Percentiles rank a stretch among this genome's conserved stretches.
Conservation (phyloP, 2,113 vertebrate species). For the Myrmecobius fasciatus region DNA sequence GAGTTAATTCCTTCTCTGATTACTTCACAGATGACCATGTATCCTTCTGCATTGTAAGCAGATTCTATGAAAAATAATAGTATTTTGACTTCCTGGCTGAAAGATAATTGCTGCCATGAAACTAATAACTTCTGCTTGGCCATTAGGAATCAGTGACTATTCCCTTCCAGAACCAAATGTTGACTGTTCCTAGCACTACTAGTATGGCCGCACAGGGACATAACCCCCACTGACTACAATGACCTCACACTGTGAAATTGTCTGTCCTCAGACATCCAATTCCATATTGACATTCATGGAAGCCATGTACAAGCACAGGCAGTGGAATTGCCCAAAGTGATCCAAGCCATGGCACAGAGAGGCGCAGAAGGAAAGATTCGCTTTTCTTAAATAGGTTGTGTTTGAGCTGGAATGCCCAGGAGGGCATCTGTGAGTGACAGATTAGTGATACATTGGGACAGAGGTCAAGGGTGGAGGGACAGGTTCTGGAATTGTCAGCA, state of each 20-base stretch:
- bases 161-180: neutral
- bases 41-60: neutral
- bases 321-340: conserved; percentile 68
- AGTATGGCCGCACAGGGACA: neutral
- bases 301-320: conserved; percentile 56
- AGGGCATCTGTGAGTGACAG: conserved; percentile 74
- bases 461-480: conserved; percentile 76
- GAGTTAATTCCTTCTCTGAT: neutral
- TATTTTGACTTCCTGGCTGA: neutral
- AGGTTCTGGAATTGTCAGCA: conserved; percentile 74
- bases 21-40: neutral
- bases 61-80: neutral
- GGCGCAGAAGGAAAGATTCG: conserved; percentile 67
- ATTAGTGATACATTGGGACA: conserved; percentile 73
- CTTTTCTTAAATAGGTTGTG: conserved; percentile 72
- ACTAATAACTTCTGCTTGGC: neutral
- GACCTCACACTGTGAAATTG: conserved; percentile 47
- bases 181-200: neutral
- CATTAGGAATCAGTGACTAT: neutral
- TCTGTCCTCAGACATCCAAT: conserved; percentile 65
- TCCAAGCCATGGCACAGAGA: conserved; percentile 64
- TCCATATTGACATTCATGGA: conserved; percentile 72
- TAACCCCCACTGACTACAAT: conserved; percentile 18
- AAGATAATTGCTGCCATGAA: neutral
- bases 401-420: conserved; percentile 64